phyloP scores from a whole-genome alignment of 2,797 vertebrate genomes.

The Pristis pectinata region DNA sequence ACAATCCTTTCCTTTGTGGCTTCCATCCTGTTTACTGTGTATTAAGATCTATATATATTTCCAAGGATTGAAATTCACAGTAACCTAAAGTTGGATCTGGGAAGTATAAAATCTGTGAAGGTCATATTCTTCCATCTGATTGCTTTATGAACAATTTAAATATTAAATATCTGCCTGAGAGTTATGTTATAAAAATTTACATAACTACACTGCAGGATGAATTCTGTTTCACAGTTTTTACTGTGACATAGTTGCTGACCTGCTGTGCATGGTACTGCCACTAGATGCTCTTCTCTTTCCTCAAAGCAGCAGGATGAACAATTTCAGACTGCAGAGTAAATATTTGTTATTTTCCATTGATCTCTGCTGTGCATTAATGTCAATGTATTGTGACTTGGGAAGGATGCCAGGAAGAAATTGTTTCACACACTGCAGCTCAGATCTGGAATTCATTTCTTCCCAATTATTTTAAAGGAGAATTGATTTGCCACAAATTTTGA shows the following conservation, averaged over 20 bases:
- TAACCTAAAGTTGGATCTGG: not conserved
- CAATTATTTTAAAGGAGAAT: not conserved
- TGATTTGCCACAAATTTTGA: not conserved
- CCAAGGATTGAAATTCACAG: not conserved
- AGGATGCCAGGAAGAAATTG: slow-evolving; percentile 4
- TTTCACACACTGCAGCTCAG: not conserved
- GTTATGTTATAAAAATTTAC: not conserved
- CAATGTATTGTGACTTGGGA: not conserved
- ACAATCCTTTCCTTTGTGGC: not conserved
- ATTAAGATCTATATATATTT: not conserved
- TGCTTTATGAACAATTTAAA: not conserved
- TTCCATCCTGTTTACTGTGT: not conserved
- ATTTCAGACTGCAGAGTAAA: slow-evolving; percentile 9
- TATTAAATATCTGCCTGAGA: not conserved
- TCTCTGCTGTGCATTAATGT: not conserved
- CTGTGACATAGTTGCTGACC: not conserved
- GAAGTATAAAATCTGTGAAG: not conserved
- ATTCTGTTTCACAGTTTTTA: slow-evolving; percentile 14
- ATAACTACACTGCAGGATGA: not conserved
- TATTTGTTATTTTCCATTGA: slow-evolving; percentile 12
- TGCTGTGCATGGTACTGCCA: not conserved
- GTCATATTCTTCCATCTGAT: not conserved
- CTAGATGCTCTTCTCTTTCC: not conserved
- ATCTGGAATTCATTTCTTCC: not conserved
- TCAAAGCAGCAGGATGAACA: not conserved